Evolutionary conservation across 2,797 vertebrate genomes (phyloP).

Genomic region (Coregonus suidteri): DNA sequence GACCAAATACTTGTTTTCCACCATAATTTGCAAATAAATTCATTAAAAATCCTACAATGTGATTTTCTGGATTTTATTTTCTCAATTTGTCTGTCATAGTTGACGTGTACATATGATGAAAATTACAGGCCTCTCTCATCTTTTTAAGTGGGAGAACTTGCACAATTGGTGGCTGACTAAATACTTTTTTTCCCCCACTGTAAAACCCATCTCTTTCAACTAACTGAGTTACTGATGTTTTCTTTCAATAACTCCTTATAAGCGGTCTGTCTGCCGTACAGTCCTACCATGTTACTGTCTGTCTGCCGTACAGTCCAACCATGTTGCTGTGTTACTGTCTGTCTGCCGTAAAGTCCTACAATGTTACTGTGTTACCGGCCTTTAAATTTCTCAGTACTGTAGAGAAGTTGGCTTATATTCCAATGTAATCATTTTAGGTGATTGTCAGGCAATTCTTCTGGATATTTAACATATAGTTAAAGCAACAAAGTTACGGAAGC

Average conservation of each 20-base stretch:
- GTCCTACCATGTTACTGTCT: no score
- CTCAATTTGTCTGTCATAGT: no score
- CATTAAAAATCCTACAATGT: no score
- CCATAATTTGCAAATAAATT: no score
- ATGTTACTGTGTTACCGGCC: constrained; percentile 37
- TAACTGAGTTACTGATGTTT: constrained; percentile 14
- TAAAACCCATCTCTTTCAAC: constrained; percentile 33
- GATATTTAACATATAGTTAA: background rate
- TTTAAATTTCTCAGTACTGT: constrained; percentile 46
- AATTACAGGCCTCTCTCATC: no score
- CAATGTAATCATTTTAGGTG: background rate
- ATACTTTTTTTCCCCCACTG: background rate
- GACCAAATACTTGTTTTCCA: no score
- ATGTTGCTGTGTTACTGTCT: no score
- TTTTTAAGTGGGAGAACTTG: no score
- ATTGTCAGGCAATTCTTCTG: background rate
- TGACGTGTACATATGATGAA: no score
- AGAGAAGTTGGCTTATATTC: constrained; percentile 15
- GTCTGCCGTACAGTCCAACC: no score
- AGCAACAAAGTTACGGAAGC: background rate
- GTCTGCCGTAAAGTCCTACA: background rate
- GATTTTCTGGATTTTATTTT: no score
- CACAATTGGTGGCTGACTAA: no score
- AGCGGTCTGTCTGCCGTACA: background rate
- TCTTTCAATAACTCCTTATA: constrained; percentile 51